phyloP scores from a whole-genome alignment of 2,113 vertebrate species.

The Mystacornis crossleyi region DNA sequence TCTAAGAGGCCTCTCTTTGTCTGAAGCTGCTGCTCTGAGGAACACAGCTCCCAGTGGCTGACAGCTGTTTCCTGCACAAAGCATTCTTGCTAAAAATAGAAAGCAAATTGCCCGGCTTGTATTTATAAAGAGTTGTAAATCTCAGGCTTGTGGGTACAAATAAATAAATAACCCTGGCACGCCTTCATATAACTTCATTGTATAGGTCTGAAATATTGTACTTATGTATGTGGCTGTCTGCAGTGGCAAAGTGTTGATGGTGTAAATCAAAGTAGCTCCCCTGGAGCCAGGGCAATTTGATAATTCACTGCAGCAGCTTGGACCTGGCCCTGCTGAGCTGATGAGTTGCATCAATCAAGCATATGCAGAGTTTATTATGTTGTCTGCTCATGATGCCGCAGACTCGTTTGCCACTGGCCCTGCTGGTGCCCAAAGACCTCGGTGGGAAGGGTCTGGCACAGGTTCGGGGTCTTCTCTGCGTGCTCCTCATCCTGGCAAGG shows the following conservation, averaged over 20 bases:
- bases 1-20: constrained; percentile 11
- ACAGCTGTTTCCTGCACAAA: constrained; percentile 32
- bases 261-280: constrained; percentile 1
- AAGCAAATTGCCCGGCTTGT: constrained; percentile 30
- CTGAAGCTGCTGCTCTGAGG: constrained; percentile 26
- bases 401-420: not conserved
- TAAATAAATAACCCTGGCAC: constrained; percentile 48
- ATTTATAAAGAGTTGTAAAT: constrained; percentile 48
- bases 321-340: not conserved
- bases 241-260: not conserved
- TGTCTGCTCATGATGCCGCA: not conserved
- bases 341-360: constrained; percentile 14
- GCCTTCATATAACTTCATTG: not conserved
- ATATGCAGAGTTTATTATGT: not conserved
- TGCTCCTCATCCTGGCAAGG: not conserved
- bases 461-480: not conserved
- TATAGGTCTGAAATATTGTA: constrained; percentile 18
- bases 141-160: constrained; percentile 9
- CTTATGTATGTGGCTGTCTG: not conserved
- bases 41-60: constrained; percentile 17
- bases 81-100: constrained; percentile 46
- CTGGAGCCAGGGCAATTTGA: not conserved
- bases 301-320: constrained; percentile 9
- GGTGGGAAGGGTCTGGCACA: not conserved
- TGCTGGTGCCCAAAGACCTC: not conserved